Evolutionary conservation across 1,140 invertebrate species (phyloP).

Genomic region (Drosophila gunungcola): DNA sequence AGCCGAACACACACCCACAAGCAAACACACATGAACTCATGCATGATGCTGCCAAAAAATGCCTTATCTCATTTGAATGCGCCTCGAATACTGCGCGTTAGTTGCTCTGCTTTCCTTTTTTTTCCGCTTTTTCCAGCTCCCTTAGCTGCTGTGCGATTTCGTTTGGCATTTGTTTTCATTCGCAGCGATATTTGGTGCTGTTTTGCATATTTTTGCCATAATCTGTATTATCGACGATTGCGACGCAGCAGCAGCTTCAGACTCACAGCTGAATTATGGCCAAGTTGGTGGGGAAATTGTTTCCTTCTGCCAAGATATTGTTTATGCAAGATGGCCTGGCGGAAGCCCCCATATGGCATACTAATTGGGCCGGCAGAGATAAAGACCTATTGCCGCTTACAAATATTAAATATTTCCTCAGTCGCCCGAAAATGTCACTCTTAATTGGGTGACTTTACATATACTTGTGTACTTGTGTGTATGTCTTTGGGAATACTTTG

Average conservation of each 20-base stretch:
- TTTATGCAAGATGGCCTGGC: conserved; percentile 29
- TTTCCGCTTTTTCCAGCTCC: conserved; percentile 3
- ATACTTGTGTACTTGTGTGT: conserved; percentile 38
- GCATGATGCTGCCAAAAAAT: conserved; percentile 42
- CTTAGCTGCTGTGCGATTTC: conserved; percentile 30
- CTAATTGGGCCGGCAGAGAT: conserved; percentile 35
- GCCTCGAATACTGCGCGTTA: conserved; percentile 55
- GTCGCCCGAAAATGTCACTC: conserved; percentile 46
- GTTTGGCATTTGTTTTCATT: conserved; percentile 57
- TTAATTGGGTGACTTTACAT: conserved; percentile 46
- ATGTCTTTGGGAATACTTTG: conserved; percentile 40
- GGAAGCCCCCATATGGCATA: conserved; percentile 46
- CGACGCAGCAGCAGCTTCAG: conserved; percentile 25
- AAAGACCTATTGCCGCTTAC: conserved; percentile 38
- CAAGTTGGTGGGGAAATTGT: conserved; percentile 33
- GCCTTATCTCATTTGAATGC: conserved; percentile 66
- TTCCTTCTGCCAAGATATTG: conserved; percentile 46
- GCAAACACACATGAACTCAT: conserved; percentile 39
- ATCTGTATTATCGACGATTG: conserved; percentile 62
- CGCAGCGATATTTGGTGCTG: conserved; percentile 53
- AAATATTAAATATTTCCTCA: conserved; percentile 52
- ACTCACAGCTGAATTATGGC: conserved; percentile 37
- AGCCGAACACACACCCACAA: conserved; percentile 19
- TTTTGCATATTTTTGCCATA: conserved; percentile 63
- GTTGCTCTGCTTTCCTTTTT: conserved; percentile 35